phyloP scores from a whole-genome alignment of 2,113 vertebrate genomes.

The Clarias gariepinus region DNA sequence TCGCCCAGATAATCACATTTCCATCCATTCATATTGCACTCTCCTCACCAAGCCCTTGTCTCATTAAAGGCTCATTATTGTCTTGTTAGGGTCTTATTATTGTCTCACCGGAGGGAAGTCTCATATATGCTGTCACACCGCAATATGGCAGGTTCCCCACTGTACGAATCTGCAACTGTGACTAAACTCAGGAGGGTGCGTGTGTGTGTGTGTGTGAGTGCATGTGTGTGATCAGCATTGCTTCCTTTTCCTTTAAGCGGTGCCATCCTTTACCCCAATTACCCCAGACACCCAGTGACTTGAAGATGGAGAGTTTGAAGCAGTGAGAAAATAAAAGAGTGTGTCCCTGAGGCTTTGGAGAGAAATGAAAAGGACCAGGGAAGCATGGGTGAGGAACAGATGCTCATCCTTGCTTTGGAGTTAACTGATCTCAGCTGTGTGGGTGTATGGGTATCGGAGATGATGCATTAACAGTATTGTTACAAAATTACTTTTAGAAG shows the following conservation, averaged over 20 bases:
- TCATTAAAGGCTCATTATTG: conserved; percentile 43
- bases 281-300: conserved; percentile 27
- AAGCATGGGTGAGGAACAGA: conserved; percentile 5
- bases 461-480: neutral
- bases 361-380: conserved; percentile 25
- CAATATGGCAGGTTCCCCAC: conserved; percentile 42
- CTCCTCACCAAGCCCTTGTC: conserved; percentile 31
- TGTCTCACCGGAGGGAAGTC: conserved; percentile 43
- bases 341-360: conserved; percentile 34
- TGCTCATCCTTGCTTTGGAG: neutral
- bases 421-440: conserved; percentile 25
- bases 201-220: conserved; percentile 6
- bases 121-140: conserved; percentile 11
- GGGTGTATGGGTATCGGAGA: neutral
- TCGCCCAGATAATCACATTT: conserved; percentile 43
- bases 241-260: conserved; percentile 25
- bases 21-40: conserved; percentile 42
- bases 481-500: conserved; percentile 1
- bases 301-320: conserved; percentile 40
- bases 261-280: conserved; percentile 52
- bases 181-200: conserved; percentile 1
- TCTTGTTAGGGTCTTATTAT: conserved; percentile 46
- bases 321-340: conserved; percentile 19
- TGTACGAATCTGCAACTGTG: conserved; percentile 21
- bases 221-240: conserved; percentile 8